phyloP scores from a whole-genome alignment of 1,140 invertebrate genomes.

The Neodiprion fabricii region DNA sequence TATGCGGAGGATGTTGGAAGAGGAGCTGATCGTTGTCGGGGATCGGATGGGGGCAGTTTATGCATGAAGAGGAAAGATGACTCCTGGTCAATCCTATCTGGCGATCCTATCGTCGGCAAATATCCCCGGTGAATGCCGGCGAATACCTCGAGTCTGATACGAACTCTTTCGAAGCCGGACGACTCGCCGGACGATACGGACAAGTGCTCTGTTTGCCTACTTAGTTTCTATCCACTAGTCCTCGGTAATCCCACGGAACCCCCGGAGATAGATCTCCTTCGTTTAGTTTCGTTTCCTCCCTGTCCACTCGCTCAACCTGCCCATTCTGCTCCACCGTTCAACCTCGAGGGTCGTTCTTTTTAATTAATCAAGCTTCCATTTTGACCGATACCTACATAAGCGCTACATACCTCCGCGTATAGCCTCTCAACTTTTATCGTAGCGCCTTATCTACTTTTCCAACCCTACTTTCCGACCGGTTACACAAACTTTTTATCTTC shows the following conservation, averaged over 20 bases:
- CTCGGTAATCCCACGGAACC: not conserved
- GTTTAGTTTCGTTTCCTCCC: not conserved
- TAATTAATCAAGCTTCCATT: constrained; percentile 8
- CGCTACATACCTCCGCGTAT: not conserved
- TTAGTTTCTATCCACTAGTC: constrained; percentile 1
- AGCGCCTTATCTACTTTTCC: not conserved
- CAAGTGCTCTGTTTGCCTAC: constrained; percentile 1
- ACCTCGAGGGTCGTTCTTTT: not conserved
- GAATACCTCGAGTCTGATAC: not conserved
- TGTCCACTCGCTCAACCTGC: not conserved
- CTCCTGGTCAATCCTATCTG: constrained; percentile 4
- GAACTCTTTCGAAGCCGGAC: constrained; percentile 1
- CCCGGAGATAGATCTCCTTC: not conserved
- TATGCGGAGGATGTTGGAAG: not conserved
- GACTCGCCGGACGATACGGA: not conserved
- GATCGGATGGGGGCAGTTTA: too few species aligned
- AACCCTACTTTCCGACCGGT: not conserved
- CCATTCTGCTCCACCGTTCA: not conserved
- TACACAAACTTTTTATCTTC: not conserved
- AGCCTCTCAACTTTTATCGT: not conserved
- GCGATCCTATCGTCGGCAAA: not conserved
- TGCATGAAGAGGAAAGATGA: not conserved
- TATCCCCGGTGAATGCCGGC: not conserved
- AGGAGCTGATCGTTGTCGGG: not conserved
- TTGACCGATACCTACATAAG: not conserved